Evolutionary conservation across 2,888 invertebrate species (phyloP), one percentile per base, ranked within the genome.

Genomic region (Oscheius onirici): DNA sequence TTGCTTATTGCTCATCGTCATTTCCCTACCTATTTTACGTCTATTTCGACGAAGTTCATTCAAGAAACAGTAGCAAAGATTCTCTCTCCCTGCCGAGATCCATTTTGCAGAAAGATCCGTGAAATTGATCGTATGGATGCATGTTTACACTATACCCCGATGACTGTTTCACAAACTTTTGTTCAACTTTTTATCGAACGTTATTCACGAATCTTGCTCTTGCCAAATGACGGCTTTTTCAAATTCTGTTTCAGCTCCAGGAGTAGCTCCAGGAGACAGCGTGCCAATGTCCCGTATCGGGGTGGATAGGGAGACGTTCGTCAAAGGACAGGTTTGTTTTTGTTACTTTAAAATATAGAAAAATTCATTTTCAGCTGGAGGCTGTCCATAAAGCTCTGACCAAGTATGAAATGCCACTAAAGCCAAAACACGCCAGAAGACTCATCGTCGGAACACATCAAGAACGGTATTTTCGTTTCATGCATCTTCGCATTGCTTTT

Each of bases 381-480:
- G 94, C 94, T 78, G 92, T 97, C 74, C 92, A 92, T 84, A 99
- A 99, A 90, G 97, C 97, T 22, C 93, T 97, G 79, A 97, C 94
- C 89, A 91, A 92, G 13, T 91, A 92, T 77, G 97, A 99, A 89
- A 93, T 93, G 10, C 95, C 97, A 0, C 93, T 96, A 0, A 99
- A 99, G 90, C 95, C 96, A 88, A 99, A 99, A 91, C 99, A 99
- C 92, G 95, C 96, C 52, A 92, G 99, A 81, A 92, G 92, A 91
- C 91, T 86, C 22, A 84, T 87, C 28, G 82, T 87, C 8, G 87
- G 87, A 46, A 86, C 87, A n/a, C 87, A 87, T 71, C 83, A 82
- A 57, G 84, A 86, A 60, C 78, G 82, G 61, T 85, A 75, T 22
- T 79, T 17, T 40, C 15, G 8, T 34, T 43, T 13, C 8, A 51